Percentiles rank a stretch among this genome's conserved stretches.
phyloP scores from a whole-genome alignment of 2,797 vertebrate species.

The Epinephelus malabaricus region DNA sequence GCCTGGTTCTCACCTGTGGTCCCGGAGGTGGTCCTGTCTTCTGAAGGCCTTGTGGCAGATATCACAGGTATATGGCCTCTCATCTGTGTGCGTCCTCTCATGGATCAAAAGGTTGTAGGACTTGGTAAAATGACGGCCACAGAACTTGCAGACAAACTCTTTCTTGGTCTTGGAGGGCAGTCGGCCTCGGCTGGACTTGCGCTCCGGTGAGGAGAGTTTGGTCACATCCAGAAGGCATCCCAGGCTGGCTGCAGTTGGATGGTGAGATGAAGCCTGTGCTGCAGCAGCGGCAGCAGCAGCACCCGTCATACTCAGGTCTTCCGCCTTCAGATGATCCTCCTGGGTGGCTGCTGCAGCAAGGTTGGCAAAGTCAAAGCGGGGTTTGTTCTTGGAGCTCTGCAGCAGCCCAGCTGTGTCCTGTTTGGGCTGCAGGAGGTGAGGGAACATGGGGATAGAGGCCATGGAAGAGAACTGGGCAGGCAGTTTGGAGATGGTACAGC shows the following conservation, averaged over 20 bases:
- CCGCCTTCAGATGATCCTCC: constrained; percentile 93
- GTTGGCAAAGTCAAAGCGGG: constrained; percentile 98
- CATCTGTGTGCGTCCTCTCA: constrained; percentile 97
- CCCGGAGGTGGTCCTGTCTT: constrained; percentile 97
- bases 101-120: constrained; percentile 99
- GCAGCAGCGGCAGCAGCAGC: neutral
- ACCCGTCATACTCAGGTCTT: constrained; percentile 88
- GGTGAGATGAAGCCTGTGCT: constrained; percentile 57
- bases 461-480: constrained; percentile 91
- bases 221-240: constrained; percentile 92
- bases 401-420: constrained; percentile 58
- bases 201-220: constrained; percentile 92
- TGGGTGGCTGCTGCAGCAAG: constrained; percentile 96
- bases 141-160: constrained; percentile 99
- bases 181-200: constrained; percentile 92
- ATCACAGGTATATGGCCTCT: constrained; percentile 97
- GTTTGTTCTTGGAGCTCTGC: constrained; percentile 90
- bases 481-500: constrained; percentile 94
- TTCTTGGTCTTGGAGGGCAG: constrained; percentile 98
- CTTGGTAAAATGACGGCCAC: constrained; percentile 97
- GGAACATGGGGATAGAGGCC: constrained; percentile 91
- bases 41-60: constrained; percentile 99
- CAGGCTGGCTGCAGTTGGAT: constrained; percentile 75
- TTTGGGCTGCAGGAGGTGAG: constrained; percentile 92
- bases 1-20: constrained; percentile 91